Evolutionary conservation across 2,888 invertebrate genomes (phyloP), one percentile per base, ranked within the genome.

Genomic region (Conomelus anceps): DNA sequence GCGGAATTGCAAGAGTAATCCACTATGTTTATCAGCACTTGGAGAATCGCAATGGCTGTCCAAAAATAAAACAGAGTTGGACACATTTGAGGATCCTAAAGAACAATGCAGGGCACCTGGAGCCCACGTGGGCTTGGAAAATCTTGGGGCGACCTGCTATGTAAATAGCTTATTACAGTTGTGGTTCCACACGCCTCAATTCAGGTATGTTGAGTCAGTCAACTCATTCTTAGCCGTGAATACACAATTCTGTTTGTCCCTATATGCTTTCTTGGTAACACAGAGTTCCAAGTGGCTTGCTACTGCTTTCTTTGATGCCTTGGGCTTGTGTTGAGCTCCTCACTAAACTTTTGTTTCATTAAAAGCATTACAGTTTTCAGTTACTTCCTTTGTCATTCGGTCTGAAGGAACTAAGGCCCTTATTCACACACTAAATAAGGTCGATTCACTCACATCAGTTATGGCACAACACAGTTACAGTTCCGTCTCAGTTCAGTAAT

Each of bases 91-190:
- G 34, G 92, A 92, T 84, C 91, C 92, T 9, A 92, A 92, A 22
- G 89, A 91, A 26, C 93, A 94, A 91, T 93, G 93, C 91, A 92
- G 94, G 13, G 92, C 93, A 90, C 93, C 93, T n/a, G 93, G 93
- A 0, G 93, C 93, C 85, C 95, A 94, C 92, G 95, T 95, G 22
- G 95, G 95, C 0, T 92, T 95, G 90, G 94, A 95, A 92, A 95
- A 95, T 93, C 93, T 95, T 41, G 95, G 96, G 88, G 95, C 95
- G 20, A 96, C 95, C 0, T 96, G 95, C 92, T 96, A 96, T 92
- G 95, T 95, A 6, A 96, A 96, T 92, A 95, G 95, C 91, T 94
- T 95, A 89, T 93, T 95, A 88, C 94, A 95, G 93, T 93, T 95
- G 41, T 95, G 95, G 95, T 95, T 95, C 92, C 95, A 95, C 92